phyloP scores from a whole-genome alignment of 2,797 vertebrate species.

The Aulostomus chinensis region DNA sequence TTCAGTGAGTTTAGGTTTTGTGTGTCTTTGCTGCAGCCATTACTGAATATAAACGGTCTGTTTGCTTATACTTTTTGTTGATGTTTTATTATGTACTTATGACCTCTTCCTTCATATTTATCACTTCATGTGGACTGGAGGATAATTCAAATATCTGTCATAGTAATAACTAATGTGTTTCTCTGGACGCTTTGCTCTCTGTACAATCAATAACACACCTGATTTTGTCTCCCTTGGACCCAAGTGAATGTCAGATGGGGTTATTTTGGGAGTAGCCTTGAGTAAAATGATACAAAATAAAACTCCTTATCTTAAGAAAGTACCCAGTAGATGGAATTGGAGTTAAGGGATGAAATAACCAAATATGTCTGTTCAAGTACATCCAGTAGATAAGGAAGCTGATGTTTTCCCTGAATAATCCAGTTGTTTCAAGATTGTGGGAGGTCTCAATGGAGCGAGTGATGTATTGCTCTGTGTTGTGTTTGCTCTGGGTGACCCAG shows the following conservation, averaged over 20 bases:
- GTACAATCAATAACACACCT: constrained; percentile 54
- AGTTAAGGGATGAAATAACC: constrained; percentile 9
- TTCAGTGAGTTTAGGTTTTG: constrained; percentile 44
- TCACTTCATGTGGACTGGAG: background rate
- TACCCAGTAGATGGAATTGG: constrained; percentile 1
- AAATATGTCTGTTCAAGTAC: constrained; percentile 5
- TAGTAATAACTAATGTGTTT: background rate
- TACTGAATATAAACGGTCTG: too few relatives aligned
- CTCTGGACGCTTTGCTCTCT: constrained; percentile 33
- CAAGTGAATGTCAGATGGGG: constrained; percentile 42
- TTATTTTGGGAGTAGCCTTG: constrained; percentile 43
- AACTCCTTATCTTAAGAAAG: constrained; percentile 19
- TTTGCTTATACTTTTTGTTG: too few relatives aligned
- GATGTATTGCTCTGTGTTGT: constrained; percentile 50
- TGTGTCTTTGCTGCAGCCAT: too few relatives aligned
- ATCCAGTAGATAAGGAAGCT: constrained; percentile 12
- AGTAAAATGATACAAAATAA: constrained; percentile 32
- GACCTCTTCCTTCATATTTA: constrained; percentile 5
- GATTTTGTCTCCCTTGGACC: constrained; percentile 49
- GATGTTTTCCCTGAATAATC: constrained; percentile 12
- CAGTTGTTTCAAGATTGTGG: constrained; percentile 23
- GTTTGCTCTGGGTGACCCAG: constrained; percentile 74
- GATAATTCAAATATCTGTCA: constrained; percentile 10
- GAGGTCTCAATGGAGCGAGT: constrained; percentile 39
- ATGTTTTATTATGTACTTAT: background rate